These are phyloP conservation scores for Camponotus vicinus DNA, from an alignment of 1,140 invertebrate genomes.

Conservation along the genomic window DNA sequence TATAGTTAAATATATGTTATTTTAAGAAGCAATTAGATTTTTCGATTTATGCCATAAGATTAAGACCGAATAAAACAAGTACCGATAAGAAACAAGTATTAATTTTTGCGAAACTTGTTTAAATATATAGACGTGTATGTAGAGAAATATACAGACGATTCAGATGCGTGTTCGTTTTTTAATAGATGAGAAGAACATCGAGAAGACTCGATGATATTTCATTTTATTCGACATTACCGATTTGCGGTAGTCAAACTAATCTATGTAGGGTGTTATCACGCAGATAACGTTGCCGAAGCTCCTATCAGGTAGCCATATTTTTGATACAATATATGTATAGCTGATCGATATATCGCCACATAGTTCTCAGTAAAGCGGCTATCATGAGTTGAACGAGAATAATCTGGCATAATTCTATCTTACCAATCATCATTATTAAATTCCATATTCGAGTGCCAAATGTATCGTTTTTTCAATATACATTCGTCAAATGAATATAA, in stretches of 20 bases:
- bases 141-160: background rate
- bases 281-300: conserved; percentile 84
- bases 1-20: background rate
- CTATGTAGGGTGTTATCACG: conserved; percentile 81
- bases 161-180: background rate
- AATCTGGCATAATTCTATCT: conserved; percentile 3
- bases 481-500: background rate
- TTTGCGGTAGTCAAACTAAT: conserved; percentile 81
- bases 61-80: background rate
- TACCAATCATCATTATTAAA: background rate
- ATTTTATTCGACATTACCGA: conserved; percentile 42
- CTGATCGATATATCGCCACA: conserved; percentile 81
- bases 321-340: conserved; percentile 85
- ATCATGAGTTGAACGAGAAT: conserved; percentile 32
- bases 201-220: conserved; percentile 63
- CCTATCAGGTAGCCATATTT: conserved; percentile 85
- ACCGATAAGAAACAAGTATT: background rate
- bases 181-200: background rate
- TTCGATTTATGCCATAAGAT: background rate
- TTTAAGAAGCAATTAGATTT: background rate
- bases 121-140: background rate
- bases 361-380: conserved; percentile 78
- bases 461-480: background rate
- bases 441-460: background rate
- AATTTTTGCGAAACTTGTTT: background rate